Percentiles rank a stretch among this genome's conserved stretches.
Conservation (phyloP, 2,113 vertebrate genomes). For the Nematolebias whitei region DNA sequence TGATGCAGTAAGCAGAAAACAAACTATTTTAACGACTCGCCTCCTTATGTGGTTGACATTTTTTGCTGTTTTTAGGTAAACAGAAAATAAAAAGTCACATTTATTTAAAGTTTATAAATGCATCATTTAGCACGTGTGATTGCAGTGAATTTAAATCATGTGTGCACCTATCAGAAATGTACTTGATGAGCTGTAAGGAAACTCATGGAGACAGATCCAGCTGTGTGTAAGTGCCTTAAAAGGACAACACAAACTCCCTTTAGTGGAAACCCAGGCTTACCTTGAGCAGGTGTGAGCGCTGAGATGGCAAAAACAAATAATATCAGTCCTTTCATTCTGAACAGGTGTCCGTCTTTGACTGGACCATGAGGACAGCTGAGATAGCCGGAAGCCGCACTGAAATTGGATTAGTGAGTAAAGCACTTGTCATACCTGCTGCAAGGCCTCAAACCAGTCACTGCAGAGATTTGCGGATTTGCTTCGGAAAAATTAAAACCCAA, state of each 20-base stretch:
- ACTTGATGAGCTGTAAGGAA: not conserved
- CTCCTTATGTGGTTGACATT: not conserved
- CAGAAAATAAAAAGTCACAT: not conserved
- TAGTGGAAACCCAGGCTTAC: conserved; percentile 40
- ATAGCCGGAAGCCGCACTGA: not conserved
- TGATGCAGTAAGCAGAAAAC: not conserved
- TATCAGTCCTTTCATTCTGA: conserved; percentile 59
- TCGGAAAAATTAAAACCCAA: not conserved
- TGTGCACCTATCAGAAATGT: not conserved
- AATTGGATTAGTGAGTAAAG: conserved; percentile 67
- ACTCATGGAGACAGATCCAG: not conserved
- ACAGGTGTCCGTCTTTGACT: conserved; percentile 13
- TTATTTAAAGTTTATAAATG: not conserved
- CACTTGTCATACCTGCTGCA: conserved; percentile 40
- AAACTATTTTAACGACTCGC: not conserved
- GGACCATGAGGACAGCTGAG: conserved; percentile 22
- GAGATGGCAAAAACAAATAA: conserved; percentile 52
- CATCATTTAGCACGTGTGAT: not conserved
- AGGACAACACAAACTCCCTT: not conserved
- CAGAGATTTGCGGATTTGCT: not conserved
- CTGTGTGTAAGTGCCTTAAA: too few species aligned
- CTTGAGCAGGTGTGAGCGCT: conserved; percentile 44
- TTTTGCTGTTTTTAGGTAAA: not conserved
- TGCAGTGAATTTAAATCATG: not conserved
- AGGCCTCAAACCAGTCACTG: conserved; percentile 13